These are phyloP conservation scores for Drosophila prosaltans DNA, from an alignment of 1,140 invertebrate genomes.

Conservation along the genomic window DNA sequence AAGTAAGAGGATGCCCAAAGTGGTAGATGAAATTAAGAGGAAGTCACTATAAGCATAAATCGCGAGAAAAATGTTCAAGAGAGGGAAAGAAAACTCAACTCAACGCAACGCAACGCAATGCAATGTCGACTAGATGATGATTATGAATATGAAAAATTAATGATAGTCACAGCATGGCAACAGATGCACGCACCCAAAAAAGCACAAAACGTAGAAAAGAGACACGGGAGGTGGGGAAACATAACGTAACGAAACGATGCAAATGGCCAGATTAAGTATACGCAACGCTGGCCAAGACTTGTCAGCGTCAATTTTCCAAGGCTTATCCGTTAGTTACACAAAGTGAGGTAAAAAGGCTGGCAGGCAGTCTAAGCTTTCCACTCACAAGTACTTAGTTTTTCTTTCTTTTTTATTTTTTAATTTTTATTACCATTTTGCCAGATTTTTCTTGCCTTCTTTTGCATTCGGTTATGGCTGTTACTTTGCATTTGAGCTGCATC, in stretches of 20 bases:
- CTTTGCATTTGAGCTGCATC: slow-evolving; percentile 58
- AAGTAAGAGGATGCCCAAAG: slow-evolving; percentile 15
- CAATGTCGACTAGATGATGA: slow-evolving; percentile 73
- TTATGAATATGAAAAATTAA: slow-evolving; percentile 82
- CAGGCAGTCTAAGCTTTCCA: slow-evolving; percentile 53
- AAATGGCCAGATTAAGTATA: slow-evolving; percentile 75
- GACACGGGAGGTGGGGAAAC: slow-evolving; percentile 12
- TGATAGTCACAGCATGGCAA: slow-evolving; percentile 81
- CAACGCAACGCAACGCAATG: slow-evolving; percentile 3
- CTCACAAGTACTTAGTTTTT: slow-evolving; percentile 40
- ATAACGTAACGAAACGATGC: slow-evolving; percentile 40
- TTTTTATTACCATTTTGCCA: slow-evolving; percentile 76
- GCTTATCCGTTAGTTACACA: slow-evolving; percentile 73
- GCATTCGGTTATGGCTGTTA: slow-evolving; percentile 74
- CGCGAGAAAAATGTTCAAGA: slow-evolving; percentile 80
- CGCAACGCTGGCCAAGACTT: slow-evolving; percentile 72
- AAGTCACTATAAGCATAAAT: slow-evolving; percentile 49
- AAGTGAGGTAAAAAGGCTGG: background rate
- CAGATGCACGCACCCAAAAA: slow-evolving; percentile 67
- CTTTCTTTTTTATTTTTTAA: slow-evolving; percentile 49
- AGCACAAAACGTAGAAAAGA: background rate
- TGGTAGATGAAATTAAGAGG: slow-evolving; percentile 36
- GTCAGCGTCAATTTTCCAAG: slow-evolving; percentile 74
- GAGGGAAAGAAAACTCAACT: slow-evolving; percentile 57
- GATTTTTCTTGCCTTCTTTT: slow-evolving; percentile 47